Conservation (phyloP, 2,113 vertebrate species). For the Rhipidura dahli region DNA sequence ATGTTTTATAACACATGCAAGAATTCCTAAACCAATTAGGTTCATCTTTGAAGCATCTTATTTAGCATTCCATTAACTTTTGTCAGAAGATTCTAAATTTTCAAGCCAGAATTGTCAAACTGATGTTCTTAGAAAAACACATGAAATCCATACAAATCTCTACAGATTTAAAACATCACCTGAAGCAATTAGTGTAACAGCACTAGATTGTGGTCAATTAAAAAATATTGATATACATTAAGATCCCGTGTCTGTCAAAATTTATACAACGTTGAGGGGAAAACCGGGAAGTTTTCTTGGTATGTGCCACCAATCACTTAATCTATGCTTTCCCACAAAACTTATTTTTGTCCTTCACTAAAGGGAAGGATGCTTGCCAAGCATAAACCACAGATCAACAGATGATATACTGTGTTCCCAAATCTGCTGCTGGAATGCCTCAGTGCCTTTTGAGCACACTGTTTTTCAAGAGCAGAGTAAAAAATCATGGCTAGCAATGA, state of each 20-base stretch:
- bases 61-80: background rate
- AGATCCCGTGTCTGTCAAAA: background rate
- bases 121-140: background rate
- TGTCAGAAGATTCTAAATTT: background rate
- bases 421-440: background rate
- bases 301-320: background rate
- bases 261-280: fast-evolving
- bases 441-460: background rate
- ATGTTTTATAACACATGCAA: background rate
- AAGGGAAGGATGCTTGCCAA: background rate
- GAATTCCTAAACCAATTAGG: background rate
- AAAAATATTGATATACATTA: background rate
- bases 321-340: background rate
- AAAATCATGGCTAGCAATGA: background rate
- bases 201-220: background rate
- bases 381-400: background rate
- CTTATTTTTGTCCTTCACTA: background rate
- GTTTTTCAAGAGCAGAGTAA: background rate
- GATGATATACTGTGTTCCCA: background rate
- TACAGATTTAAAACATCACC: background rate
- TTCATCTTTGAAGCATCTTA: background rate
- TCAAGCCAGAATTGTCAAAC: background rate
- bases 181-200: background rate
- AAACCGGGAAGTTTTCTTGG: background rate
- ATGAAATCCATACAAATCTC: background rate